Evolutionary conservation across 2,888 invertebrate species (phyloP).

Genomic region (Philereme transversata): DNA sequence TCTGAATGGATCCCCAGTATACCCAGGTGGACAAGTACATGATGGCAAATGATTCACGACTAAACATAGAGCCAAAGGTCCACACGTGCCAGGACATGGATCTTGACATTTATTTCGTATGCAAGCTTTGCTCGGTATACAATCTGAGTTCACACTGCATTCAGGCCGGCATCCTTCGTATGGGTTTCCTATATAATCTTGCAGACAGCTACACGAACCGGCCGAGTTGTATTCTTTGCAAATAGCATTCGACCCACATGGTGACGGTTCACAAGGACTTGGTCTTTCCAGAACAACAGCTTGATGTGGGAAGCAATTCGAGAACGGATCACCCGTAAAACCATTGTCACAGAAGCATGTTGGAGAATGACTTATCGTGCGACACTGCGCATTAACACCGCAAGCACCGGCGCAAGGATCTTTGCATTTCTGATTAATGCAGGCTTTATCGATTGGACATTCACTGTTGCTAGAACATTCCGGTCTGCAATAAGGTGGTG

Average conservation of each 20-base stretch:
- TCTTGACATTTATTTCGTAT: conserved; percentile 89
- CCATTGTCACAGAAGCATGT: conserved; percentile 88
- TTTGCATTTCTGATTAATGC: conserved; percentile 86
- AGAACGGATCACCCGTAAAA: conserved; percentile 88
- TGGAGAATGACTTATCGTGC: conserved; percentile 89
- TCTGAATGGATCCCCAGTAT: conserved; percentile 89
- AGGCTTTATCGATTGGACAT: conserved; percentile 86
- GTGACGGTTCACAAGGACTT: conserved; percentile 85
- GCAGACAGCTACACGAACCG: conserved; percentile 88
- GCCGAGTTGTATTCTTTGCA: conserved; percentile 84
- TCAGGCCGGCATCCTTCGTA: conserved; percentile 91
- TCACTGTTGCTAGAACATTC: conserved; percentile 89
- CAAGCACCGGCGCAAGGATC: conserved; percentile 89
- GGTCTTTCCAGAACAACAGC: conserved; percentile 66
- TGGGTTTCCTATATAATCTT: conserved; percentile 90
- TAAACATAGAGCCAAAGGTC: conserved; percentile 87
- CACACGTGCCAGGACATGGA: conserved; percentile 91
- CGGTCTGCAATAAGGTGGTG: conserved; percentile 91
- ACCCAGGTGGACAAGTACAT: conserved; percentile 87
- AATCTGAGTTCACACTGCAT: conserved; percentile 89
- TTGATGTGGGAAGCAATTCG: conserved; percentile 79
- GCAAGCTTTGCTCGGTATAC: conserved; percentile 87
- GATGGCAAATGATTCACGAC: conserved; percentile 88
- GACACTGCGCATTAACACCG: conserved; percentile 88
- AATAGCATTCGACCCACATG: conserved; percentile 86